phyloP scores from a whole-genome alignment of 2,797 vertebrate species.

The Melanotaenia boesemani region DNA sequence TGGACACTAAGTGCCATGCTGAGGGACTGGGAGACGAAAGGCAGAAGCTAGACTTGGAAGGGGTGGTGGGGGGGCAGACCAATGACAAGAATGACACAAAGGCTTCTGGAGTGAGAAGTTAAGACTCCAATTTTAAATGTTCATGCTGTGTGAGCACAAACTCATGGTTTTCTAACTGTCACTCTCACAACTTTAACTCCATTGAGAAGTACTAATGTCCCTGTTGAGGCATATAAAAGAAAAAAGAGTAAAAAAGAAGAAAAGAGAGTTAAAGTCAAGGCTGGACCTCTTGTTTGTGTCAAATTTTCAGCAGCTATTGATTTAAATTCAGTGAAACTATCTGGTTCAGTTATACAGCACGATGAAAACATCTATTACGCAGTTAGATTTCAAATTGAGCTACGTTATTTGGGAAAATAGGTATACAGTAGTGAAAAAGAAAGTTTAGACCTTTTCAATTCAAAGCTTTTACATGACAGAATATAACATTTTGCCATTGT shows the following conservation, averaged over 20 bases:
- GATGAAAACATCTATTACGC: background rate
- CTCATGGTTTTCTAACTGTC: constrained; percentile 55
- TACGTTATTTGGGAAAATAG: constrained; percentile 4
- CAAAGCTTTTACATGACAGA: background rate
- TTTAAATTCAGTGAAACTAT: background rate
- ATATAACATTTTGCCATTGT: background rate
- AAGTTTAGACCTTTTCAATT: background rate
- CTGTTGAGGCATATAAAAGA: constrained; percentile 11
- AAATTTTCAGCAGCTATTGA: background rate
- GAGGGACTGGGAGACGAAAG: constrained; percentile 48
- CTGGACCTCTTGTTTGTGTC: background rate
- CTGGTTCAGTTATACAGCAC: background rate
- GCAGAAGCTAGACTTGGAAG: constrained; percentile 15
- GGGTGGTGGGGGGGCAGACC: constrained; percentile 32
- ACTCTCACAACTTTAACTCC: constrained; percentile 31
- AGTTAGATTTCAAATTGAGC: background rate
- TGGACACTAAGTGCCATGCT: constrained; percentile 57
- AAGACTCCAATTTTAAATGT: constrained; percentile 74
- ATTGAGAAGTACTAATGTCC: constrained; percentile 5
- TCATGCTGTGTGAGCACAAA: constrained; percentile 72
- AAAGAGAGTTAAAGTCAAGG: background rate
- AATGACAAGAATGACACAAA: constrained; percentile 46
- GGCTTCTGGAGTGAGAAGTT: constrained; percentile 41
- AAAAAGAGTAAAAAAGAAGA: constrained; percentile 5
- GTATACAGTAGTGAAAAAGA: background rate